These are phyloP conservation scores for Corythaeola cristata DNA, from an alignment of 2,113 vertebrate genomes.

Conservation along the genomic window DNA sequence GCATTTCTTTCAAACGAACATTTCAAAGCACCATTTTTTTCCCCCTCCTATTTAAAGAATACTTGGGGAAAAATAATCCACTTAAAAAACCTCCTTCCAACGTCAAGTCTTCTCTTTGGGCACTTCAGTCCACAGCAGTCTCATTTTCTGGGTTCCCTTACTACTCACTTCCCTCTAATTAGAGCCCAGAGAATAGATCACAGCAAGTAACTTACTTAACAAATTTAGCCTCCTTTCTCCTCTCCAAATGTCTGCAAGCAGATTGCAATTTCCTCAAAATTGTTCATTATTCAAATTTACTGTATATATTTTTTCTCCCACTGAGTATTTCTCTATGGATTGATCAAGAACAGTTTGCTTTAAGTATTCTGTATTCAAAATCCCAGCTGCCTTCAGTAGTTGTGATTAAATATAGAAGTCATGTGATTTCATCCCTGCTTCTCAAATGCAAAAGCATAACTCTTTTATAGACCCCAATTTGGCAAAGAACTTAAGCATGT, in stretches of 20 bases:
- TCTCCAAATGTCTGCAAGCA: constrained; percentile 70
- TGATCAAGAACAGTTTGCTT: constrained; percentile 71
- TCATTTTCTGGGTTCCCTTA: constrained; percentile 62
- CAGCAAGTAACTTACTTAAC: constrained; percentile 67
- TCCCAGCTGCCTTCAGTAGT: constrained; percentile 68
- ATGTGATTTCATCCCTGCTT: constrained; percentile 49
- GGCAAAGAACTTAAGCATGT: constrained; percentile 56
- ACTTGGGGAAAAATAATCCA: constrained; percentile 2
- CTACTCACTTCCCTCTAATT: constrained; percentile 63
- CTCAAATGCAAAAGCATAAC: constrained; percentile 57
- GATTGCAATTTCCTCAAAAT: constrained; percentile 73
- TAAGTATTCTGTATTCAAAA: constrained; percentile 69
- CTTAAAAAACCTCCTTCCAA: constrained; percentile 11
- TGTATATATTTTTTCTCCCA: constrained; percentile 68
- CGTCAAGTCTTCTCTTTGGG: constrained; percentile 39
- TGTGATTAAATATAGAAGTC: constrained; percentile 73
- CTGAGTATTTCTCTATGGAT: constrained; percentile 65
- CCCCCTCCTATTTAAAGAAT: constrained; percentile 8
- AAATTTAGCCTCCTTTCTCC: constrained; percentile 69
- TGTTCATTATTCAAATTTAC: constrained; percentile 74
- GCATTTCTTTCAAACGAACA: not conserved
- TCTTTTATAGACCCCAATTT: constrained; percentile 61
- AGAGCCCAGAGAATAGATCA: constrained; percentile 70
- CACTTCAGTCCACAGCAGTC: constrained; percentile 52
- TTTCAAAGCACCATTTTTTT: not conserved